phyloP scores from a whole-genome alignment of 2,113 vertebrate species.

The Naja naja region DNA sequence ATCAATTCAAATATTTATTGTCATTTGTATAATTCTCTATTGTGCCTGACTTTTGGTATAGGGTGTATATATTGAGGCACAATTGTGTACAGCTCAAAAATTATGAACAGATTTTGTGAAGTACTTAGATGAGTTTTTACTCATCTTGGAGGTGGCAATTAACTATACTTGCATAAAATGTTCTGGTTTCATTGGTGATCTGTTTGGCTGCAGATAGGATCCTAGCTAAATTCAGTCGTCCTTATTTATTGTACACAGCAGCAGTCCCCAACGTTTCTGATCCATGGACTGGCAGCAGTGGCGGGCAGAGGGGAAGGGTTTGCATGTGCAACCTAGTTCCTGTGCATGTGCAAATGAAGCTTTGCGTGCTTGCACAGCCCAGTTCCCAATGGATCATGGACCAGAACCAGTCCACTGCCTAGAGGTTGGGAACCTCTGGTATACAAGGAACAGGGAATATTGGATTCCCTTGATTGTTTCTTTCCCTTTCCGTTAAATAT shows the following conservation, averaged over 20 bases:
- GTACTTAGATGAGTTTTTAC: not conserved
- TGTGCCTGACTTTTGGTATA: not conserved
- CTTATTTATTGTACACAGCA: not conserved
- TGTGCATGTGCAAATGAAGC: too few species aligned
- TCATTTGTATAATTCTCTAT: not conserved
- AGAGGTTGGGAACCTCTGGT: not conserved
- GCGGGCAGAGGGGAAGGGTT: too few species aligned
- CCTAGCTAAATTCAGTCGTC: not conserved
- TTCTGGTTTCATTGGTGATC: not conserved
- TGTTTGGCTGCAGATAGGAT: not conserved
- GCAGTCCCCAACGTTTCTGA: too few species aligned
- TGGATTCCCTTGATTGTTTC: not conserved
- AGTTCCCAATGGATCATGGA: too few species aligned
- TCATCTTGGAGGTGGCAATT: not conserved
- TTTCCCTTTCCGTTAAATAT: not conserved
- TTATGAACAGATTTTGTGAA: not conserved
- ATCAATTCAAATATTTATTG: not conserved
- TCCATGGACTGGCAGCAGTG: too few species aligned
- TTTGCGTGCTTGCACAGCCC: too few species aligned
- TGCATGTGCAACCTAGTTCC: too few species aligned
- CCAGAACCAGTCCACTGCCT: too few species aligned
- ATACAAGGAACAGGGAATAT: not conserved
- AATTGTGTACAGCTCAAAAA: not conserved
- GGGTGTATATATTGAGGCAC: not conserved
- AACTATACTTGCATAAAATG: not conserved